These are phyloP conservation scores for Phrynocephalus vlangalii DNA, from an alignment of 2,797 vertebrate genomes.

Conservation along the genomic window DNA sequence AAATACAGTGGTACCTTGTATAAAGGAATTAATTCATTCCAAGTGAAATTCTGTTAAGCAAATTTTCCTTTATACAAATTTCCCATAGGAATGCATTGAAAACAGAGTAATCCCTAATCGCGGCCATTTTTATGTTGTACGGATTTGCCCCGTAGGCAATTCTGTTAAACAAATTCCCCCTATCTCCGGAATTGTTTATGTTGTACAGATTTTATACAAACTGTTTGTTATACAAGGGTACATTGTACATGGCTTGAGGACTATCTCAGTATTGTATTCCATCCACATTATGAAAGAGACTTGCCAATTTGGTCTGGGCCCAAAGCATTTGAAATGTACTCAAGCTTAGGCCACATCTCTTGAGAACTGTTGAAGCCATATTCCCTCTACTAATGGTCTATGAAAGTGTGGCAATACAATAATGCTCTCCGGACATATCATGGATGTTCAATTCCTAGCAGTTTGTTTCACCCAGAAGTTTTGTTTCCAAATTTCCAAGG, in stretches of 20 bases:
- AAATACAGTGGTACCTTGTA: not conserved
- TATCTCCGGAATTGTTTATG: too few species aligned
- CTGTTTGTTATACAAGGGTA: too few species aligned
- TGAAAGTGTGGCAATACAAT: not conserved
- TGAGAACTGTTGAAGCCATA: not conserved
- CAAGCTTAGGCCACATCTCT: not conserved
- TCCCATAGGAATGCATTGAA: too few species aligned
- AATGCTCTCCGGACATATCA: not conserved
- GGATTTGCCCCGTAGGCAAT: too few species aligned
- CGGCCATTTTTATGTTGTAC: too few species aligned
- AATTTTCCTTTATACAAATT: too few species aligned
- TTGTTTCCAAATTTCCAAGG: slow-evolving; percentile 1
- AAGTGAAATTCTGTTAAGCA: too few species aligned
- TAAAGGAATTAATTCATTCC: too few species aligned
- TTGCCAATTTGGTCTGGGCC: not conserved
- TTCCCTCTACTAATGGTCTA: not conserved
- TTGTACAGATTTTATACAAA: too few species aligned
- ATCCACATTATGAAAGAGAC: not conserved
- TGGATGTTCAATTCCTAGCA: not conserved
- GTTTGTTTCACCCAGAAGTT: not conserved
- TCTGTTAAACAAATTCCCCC: too few species aligned
- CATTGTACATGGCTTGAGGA: not conserved
- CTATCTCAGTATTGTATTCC: not conserved
- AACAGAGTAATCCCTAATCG: too few species aligned
- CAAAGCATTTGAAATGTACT: slow-evolving; percentile 3